Evolutionary conservation across 2,113 vertebrate genomes (phyloP), one percentile per base, ranked within the genome.

Genomic region (Bujurquina vittata): DNA sequence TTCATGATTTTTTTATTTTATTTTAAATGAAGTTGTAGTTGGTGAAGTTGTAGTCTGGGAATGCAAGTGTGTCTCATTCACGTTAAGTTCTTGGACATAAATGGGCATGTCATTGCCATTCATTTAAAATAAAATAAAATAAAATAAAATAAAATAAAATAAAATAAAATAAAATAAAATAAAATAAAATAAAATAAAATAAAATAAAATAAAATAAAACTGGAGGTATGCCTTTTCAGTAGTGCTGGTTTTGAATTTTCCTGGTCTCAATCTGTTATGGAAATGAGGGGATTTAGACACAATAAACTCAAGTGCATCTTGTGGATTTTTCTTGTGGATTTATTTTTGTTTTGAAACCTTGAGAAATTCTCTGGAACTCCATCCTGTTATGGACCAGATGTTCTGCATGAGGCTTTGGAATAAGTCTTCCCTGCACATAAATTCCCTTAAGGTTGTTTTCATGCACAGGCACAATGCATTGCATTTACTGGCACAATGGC

Each of bases 221-320:
- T 83, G 82, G 76, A 86, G 84, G 77, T 83, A 83, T 80, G 74
- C 73, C 79, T 88, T 82, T 72, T 72, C 14, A 59, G 20, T 60
- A 72, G 43, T 59, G 2, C 63, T 7, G 37, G 57, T 87, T 81
- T 80, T 5, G 7, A 75, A 61, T 83, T 89, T 73, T 69, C 82
- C 79, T 84, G 43, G 43, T 79, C 61, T 90, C 86, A 91, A 94
- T 91, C 88, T 93, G 85, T 88, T 91, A 91, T 93, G 93, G 87
- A 88, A 92, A 93, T 94, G 62, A 90, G 81, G 80, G 89, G 90
- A 94, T 93, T 92, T 88, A 88, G 84, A 88, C 84, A 85, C 84
- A 87, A 91, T 91, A 83, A 85, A 93, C 74, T 87, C 73, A 89
- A 88, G 79, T 91, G 89, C 86, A 89, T 89, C 35, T 81, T 89